A percentile compares a stretch with the other conserved stretches of the same genome.
phyloP scores from a whole-genome alignment of 2,113 vertebrate genomes.

The Arenaria interpres region DNA sequence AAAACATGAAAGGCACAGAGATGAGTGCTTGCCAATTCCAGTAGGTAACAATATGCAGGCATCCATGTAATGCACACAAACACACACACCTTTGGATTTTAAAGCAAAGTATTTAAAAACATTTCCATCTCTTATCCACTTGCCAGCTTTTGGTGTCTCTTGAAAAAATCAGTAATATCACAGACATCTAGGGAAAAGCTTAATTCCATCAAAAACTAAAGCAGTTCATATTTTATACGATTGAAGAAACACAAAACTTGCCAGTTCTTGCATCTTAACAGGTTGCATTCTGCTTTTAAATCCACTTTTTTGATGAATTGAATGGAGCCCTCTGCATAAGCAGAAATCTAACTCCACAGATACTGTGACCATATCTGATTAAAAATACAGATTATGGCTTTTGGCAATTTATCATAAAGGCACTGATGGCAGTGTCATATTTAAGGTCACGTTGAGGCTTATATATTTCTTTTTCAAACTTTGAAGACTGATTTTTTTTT shows the following conservation, averaged over 20 bases:
- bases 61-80: not conserved
- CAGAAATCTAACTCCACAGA: not conserved
- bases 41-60: not conserved
- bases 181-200: not conserved
- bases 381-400: not conserved
- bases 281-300: conserved; percentile 6
- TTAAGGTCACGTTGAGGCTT: not conserved
- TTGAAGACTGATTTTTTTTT: not conserved
- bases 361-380: not conserved
- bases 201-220: conserved; percentile 14
- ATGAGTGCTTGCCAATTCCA: not conserved
- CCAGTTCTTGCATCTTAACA: conserved; percentile 27
- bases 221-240: not conserved
- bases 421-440: not conserved
- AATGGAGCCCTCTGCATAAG: not conserved
- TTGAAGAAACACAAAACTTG: not conserved
- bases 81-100: not conserved
- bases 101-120: not conserved
- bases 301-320: not conserved
- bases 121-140: not conserved
- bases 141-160: not conserved
- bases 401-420: conserved; percentile 4
- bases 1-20: not conserved
- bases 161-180: not conserved
- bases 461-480: not conserved